Evolutionary conservation across 2,888 invertebrate species (phyloP).

Genomic region (Drosophila anomelani): DNA sequence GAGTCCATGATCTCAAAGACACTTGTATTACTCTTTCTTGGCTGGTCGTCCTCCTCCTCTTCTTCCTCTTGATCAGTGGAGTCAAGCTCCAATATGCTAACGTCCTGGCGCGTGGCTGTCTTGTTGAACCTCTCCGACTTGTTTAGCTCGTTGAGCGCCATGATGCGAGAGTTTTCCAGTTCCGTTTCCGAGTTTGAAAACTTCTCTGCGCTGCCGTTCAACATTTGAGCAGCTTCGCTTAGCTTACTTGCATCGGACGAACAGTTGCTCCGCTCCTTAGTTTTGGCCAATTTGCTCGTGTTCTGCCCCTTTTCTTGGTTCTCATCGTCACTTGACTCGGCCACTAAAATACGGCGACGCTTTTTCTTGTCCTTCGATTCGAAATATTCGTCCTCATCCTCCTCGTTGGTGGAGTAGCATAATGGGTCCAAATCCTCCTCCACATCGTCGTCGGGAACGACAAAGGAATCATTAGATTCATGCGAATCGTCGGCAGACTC

Average conservation of each 20-base stretch:
- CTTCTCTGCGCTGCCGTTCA: constrained; percentile 29
- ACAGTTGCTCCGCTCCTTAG: constrained; percentile 20
- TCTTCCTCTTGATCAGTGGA: constrained; percentile 2
- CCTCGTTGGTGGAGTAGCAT: constrained; percentile 50
- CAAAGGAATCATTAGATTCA: constrained; percentile 86
- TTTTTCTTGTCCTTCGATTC: constrained; percentile 13
- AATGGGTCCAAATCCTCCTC: constrained; percentile 42
- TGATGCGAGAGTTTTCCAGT: constrained; percentile 39
- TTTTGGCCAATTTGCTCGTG: neutral
- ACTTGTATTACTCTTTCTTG: constrained; percentile 1
- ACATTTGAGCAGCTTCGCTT: constrained; percentile 49
- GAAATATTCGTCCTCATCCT: constrained; percentile 15
- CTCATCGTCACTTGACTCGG: constrained; percentile 44
- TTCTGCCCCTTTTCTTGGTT: constrained; percentile 13
- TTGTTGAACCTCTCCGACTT: constrained; percentile 58
- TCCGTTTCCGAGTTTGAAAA: constrained; percentile 13
- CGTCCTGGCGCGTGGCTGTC: constrained; percentile 48
- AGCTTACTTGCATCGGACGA: constrained; percentile 46
- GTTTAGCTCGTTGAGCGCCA: constrained; percentile 40
- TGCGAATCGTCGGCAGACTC: constrained; percentile 86
- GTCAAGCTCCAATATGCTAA: constrained; percentile 10
- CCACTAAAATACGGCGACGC: constrained; percentile 54
- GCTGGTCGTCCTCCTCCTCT: neutral
- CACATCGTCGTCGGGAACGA: constrained; percentile 84
- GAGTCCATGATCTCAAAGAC: constrained; percentile 30